Percentiles rank a stretch among this genome's conserved stretches.
Evolutionary conservation across 2,113 vertebrate species (phyloP).

Genomic region (Tamias sibiricus): DNA sequence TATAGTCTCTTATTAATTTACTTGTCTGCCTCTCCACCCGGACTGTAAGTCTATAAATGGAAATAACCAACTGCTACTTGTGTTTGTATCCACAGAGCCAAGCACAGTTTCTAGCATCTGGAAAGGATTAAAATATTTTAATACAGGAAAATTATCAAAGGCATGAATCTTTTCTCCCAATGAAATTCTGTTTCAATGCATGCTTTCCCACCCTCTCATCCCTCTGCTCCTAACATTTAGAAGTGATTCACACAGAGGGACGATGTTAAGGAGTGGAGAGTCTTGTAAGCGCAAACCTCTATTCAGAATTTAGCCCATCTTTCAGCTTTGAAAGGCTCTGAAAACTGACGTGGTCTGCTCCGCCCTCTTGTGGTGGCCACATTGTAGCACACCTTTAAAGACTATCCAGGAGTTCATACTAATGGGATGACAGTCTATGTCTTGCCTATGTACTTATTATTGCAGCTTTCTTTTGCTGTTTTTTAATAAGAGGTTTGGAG

Average conservation of each 20-base stretch:
- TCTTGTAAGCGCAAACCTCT: accelerated
- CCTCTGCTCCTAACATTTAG: not conserved
- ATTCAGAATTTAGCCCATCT: too few species aligned
- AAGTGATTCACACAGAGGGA: not conserved
- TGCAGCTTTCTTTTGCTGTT: not conserved
- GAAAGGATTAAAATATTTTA: not conserved
- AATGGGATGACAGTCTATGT: not conserved
- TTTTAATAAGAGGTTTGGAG: not conserved
- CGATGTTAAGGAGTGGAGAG: not conserved
- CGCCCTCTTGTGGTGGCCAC: conserved; percentile 37
- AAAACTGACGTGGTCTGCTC: not conserved
- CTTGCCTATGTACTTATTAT: not conserved
- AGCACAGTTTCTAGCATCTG: not conserved
- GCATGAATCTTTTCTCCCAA: not conserved
- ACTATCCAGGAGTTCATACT: accelerated
- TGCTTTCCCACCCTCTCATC: not conserved
- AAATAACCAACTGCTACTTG: not conserved
- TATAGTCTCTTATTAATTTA: not conserved
- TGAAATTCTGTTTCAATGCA: not conserved
- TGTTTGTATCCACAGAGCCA: too few species aligned
- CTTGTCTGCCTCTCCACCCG: not conserved
- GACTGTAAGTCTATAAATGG: not conserved
- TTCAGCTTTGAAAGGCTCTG: not conserved
- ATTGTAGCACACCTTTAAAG: not conserved
- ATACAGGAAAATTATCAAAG: not conserved